Evolutionary conservation across 1,140 invertebrate genomes (phyloP), one percentile per base, ranked within the genome.

Genomic region (Luehdorfia chinensis): DNA sequence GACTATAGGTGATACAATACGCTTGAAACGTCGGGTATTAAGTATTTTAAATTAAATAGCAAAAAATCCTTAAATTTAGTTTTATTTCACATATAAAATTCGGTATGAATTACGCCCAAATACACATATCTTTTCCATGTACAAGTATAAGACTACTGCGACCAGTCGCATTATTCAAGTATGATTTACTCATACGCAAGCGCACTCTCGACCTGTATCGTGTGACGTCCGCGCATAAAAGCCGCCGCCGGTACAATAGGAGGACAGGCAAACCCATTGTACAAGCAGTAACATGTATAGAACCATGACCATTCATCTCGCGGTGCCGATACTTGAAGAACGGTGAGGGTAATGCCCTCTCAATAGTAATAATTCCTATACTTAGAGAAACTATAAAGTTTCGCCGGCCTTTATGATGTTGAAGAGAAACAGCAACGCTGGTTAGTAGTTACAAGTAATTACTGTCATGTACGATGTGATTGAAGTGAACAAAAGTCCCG

Each of bases 171-270:
- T n/a, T n/a, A n/a, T n/a, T n/a, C n/a, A n/a, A n/a, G n/a, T n/a
- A n/a, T n/a, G n/a, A n/a, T n/a, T n/a, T n/a, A n/a, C n/a, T n/a
- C n/a, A n/a, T 19, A 5, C 34, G 9, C 34, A 21, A 12, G 34
- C 18, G 34, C 18, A 37, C 1, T 21, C 21, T 37, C 18, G 18
- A 19, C 57, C 64, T 66, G 63, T 75, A 65, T 62, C 62, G 55
- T 50, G 55, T 81, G 75, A 77, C 69, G 71, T 69, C 55, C 54
- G 43, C 64, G 55, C 50, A 64, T 66, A 73, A 83, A 79, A 65
- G 60, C 45, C 62, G 68, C 77, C 77, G 75, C 65, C 67, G 59
- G 55, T 66, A 79, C 77, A 76, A 75, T 71, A 77, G 68, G 69
- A 70, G 59, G 67, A 71, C 69, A 66, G 52, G 55, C 57, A 37